A percentile compares a stretch with the other conserved stretches of the same genome.
Evolutionary conservation across 2,888 invertebrate genomes (phyloP).

Genomic region (Drosophila cracens): DNA sequence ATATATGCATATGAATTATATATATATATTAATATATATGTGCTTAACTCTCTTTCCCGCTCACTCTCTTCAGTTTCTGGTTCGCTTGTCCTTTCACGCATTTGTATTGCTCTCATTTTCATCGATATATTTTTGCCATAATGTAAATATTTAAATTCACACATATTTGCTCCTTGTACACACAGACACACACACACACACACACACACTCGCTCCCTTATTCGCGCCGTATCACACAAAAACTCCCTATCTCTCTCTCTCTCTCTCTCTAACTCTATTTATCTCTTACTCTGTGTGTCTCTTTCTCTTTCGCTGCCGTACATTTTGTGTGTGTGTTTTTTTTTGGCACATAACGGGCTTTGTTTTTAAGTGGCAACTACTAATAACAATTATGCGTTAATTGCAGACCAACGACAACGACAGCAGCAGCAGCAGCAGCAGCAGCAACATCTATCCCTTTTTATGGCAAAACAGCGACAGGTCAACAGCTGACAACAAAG

Average conservation of each 20-base stretch:
- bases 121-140: not conserved
- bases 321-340: conserved; percentile 49
- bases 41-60: not conserved
- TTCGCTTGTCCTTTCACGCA: conserved; percentile 3
- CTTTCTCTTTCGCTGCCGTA: conserved; percentile 41
- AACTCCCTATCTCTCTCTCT: conserved; percentile 15
- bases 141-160: not conserved
- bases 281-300: conserved; percentile 17
- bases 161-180: conserved; percentile 1
- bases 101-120: not conserved
- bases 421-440: conserved; percentile 12
- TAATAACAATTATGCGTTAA: conserved; percentile 19
- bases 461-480: conserved; percentile 63
- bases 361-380: not conserved
- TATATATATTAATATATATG: not conserved
- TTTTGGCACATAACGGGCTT: conserved; percentile 34
- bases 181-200: conserved; percentile 11
- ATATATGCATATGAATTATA: no score
- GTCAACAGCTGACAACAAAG: conserved; percentile 64
- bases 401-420: conserved; percentile 58
- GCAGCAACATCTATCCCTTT: conserved; percentile 18
- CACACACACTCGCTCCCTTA: not conserved
- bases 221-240: conserved; percentile 8
- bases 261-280: conserved; percentile 12
- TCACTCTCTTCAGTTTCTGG: not conserved